Conservation (phyloP, 2,113 vertebrate genomes). For the Silurus asotus region DNA sequence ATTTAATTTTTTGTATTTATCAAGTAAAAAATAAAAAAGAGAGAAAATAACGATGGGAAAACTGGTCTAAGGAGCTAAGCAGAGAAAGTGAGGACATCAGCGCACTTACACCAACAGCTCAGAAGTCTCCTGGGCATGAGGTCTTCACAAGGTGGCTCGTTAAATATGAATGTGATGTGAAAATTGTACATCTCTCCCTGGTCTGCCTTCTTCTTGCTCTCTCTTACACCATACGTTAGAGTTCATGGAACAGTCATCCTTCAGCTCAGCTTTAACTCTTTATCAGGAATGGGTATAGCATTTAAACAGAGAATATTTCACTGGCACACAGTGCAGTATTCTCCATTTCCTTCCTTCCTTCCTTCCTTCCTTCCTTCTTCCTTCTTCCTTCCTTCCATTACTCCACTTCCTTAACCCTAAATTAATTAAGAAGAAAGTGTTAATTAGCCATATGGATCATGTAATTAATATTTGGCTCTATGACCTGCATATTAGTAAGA, state of each 20-base stretch:
- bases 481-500: neutral
- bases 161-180: conserved; percentile 67
- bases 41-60: conserved; percentile 30
- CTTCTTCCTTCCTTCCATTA: neutral
- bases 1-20: too few species aligned
- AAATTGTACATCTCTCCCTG: conserved; percentile 47
- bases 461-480: neutral
- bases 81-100: conserved; percentile 60
- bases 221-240: neutral
- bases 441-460: neutral
- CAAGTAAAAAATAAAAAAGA: neutral
- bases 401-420: too few species aligned
- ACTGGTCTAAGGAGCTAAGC: conserved; percentile 2
- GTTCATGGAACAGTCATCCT: conserved; percentile 41
- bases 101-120: conserved; percentile 71
- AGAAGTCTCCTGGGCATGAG: conserved; percentile 54
- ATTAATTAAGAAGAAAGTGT: neutral
- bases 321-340: neutral
- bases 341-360: neutral
- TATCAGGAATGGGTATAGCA: neutral
- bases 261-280: conserved; percentile 23
- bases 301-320: conserved; percentile 26
- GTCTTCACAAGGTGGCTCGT: conserved; percentile 65
- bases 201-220: conserved; percentile 31
- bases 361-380: neutral